Conservation (phyloP, 2,888 invertebrate genomes). For the Pecten maximus region DNA sequence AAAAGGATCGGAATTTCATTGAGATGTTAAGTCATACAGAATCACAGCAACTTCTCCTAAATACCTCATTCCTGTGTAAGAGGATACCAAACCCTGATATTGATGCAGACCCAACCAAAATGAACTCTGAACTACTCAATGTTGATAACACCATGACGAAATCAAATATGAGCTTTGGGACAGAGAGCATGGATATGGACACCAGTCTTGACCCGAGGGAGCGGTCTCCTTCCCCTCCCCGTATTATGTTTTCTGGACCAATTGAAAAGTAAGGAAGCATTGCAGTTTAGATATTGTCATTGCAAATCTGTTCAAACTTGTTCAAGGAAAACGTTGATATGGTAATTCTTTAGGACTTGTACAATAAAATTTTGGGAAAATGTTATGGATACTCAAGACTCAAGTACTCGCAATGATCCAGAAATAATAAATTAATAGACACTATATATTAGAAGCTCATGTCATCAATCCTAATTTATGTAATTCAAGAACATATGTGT, state of each 20-base stretch:
- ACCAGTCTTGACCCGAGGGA: conserved; percentile 31
- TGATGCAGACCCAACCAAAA: background rate
- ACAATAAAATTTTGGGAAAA: too few relatives aligned
- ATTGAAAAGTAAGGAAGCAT: conserved; percentile 67
- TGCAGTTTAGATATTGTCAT: too few relatives aligned
- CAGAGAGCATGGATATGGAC: background rate
- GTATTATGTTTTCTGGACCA: conserved; percentile 71
- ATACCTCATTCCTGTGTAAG: background rate
- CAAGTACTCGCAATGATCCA: too few relatives aligned
- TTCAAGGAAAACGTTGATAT: too few relatives aligned
- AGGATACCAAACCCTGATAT: background rate
- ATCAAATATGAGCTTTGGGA: background rate
- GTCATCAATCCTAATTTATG: too few relatives aligned
- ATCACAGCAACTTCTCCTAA: background rate
- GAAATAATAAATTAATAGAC: too few relatives aligned
- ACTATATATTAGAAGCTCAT: too few relatives aligned
- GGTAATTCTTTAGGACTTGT: too few relatives aligned
- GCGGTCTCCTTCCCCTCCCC: conserved; percentile 68
- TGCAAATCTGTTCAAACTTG: too few relatives aligned
- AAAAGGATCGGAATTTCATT: background rate
- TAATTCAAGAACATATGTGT: too few relatives aligned
- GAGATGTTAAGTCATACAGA: conserved; percentile 3
- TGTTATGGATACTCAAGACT: too few relatives aligned
- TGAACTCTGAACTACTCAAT: background rate
- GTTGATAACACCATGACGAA: background rate